Evolutionary conservation across 2,888 invertebrate genomes (phyloP).

Genomic region (Isoperla grammatica): DNA sequence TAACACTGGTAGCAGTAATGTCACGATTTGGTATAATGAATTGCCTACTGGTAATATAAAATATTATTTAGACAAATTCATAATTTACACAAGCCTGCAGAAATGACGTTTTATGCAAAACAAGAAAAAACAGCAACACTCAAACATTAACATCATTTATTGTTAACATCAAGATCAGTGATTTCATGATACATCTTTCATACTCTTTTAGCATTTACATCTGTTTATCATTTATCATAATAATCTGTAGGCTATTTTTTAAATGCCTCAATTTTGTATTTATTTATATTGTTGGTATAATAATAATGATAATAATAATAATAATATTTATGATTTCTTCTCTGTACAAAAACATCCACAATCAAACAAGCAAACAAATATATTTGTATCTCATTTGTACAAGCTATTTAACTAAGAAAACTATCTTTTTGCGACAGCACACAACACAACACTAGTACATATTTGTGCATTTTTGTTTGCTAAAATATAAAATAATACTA

Average conservation of each 20-base stretch:
- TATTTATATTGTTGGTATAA: constrained; percentile 1
- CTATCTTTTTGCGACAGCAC: background rate
- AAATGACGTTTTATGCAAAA: no score
- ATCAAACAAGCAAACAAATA: constrained; percentile 21
- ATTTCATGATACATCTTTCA: background rate
- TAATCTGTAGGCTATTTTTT: background rate
- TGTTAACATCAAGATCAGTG: constrained; percentile 26
- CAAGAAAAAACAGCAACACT: constrained; percentile 1
- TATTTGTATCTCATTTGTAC: background rate
- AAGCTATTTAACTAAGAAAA: background rate
- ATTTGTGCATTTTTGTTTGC: constrained; percentile 1
- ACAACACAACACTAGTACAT: background rate
- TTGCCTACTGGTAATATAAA: no score
- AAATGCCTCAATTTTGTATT: background rate
- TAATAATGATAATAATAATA: constrained; percentile 20
- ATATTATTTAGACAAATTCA: no score
- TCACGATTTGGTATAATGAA: no score
- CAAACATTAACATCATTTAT: constrained; percentile 28
- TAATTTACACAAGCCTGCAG: no score
- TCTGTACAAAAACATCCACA: constrained; percentile 27
- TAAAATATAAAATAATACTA: background rate
- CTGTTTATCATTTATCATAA: background rate
- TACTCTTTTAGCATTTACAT: background rate
- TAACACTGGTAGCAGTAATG: no score
- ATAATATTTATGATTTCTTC: constrained; percentile 18